A percentile compares a stretch with the other conserved stretches of the same genome.
Evolutionary conservation across 2,888 invertebrate species (phyloP).

Genomic region (Gastrophysa polygoni): DNA sequence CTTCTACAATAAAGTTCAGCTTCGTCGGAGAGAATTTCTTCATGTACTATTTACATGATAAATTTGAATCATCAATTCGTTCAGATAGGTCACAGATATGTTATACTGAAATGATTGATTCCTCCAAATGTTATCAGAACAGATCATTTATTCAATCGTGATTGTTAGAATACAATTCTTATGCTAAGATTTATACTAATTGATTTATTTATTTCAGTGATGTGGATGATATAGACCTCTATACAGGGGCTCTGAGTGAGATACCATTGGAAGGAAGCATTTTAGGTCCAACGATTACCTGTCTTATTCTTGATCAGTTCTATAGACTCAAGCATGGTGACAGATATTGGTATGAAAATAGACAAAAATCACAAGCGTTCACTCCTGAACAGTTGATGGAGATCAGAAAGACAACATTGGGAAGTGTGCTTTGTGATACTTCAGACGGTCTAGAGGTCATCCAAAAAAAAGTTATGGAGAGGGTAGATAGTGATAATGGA

Average conservation of each 20-base stretch:
- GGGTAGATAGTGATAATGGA: slow-evolving; percentile 62
- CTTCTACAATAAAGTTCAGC: no score
- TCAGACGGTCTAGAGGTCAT: slow-evolving; percentile 68
- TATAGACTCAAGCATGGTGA: slow-evolving; percentile 79
- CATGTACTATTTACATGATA: no score
- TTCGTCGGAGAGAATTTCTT: no score
- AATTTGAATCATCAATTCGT: no score
- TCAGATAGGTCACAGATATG: no score
- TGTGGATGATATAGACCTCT: slow-evolving; percentile 87
- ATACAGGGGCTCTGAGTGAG: slow-evolving; percentile 87
- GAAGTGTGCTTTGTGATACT: slow-evolving; percentile 78
- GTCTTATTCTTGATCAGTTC: slow-evolving; percentile 87
- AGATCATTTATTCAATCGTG: no score
- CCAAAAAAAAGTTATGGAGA: slow-evolving; percentile 75
- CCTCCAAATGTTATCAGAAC: no score
- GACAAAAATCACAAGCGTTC: slow-evolving; percentile 69
- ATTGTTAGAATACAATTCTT: no score
- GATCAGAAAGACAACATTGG: slow-evolving; percentile 77
- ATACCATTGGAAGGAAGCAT: slow-evolving; percentile 72
- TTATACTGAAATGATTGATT: no score
- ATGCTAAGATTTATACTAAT: no score
- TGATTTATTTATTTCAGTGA: no score
- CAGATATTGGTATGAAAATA: slow-evolving; percentile 87
- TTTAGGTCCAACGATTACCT: slow-evolving; percentile 84
- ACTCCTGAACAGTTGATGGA: slow-evolving; percentile 78